phyloP scores from a whole-genome alignment of 2,113 vertebrate genomes.

The Microcebus tavaratra region DNA sequence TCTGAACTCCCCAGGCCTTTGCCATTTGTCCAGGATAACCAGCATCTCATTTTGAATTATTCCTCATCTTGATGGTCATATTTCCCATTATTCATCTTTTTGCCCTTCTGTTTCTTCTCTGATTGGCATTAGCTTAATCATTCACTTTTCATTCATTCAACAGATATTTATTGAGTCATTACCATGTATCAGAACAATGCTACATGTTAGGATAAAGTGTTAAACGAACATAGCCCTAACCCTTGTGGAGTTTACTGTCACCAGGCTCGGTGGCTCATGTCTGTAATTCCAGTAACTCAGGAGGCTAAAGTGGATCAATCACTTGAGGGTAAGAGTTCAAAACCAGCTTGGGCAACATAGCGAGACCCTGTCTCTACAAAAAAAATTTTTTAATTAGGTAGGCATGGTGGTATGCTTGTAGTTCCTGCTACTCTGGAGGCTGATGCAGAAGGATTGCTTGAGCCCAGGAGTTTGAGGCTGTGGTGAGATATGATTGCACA shows the following conservation, averaged over 20 bases:
- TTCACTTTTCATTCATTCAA: slow-evolving; percentile 3
- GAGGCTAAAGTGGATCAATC: too few relatives aligned
- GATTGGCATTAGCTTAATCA: not conserved
- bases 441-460: too few relatives aligned
- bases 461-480: too few relatives aligned
- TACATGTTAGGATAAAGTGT: not conserved
- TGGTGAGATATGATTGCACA: too few relatives aligned
- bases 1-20: not conserved
- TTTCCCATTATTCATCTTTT: not conserved
- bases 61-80: not conserved
- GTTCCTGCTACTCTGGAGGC: too few relatives aligned
- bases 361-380: too few relatives aligned
- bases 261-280: too few relatives aligned
- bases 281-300: too few relatives aligned
- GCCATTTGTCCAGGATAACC: not conserved
- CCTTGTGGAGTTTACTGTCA: not conserved
- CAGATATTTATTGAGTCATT: not conserved
- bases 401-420: too few relatives aligned
- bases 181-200: not conserved
- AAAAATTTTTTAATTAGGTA: too few relatives aligned
- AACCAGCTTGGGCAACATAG: too few relatives aligned
- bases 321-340: too few relatives aligned
- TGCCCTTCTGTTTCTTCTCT: not conserved
- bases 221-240: not conserved
- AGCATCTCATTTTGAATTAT: slow-evolving; percentile 4